These are phyloP conservation scores for Iguana delicatissima DNA, from an alignment of 2,797 vertebrate species.

Conservation along the genomic window DNA sequence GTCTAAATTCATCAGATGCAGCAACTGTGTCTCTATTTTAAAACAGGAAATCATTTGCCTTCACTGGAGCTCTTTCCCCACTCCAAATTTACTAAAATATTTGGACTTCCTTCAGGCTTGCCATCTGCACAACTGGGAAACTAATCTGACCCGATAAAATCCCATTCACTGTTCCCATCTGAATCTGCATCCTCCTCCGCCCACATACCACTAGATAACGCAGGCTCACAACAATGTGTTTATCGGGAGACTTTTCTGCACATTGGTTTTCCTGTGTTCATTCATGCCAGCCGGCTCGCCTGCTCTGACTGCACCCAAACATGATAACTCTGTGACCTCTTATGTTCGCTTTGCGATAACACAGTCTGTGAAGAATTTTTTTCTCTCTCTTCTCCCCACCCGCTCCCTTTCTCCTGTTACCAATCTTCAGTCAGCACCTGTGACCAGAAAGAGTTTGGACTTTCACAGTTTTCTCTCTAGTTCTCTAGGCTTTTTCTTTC, in stretches of 20 bases:
- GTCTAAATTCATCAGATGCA: background rate
- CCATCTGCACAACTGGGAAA: constrained; percentile 14
- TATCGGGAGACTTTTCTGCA: constrained; percentile 62
- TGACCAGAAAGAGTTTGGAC: constrained; percentile 76
- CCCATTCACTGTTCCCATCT: background rate
- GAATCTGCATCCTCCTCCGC: background rate
- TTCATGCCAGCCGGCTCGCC: constrained; percentile 59
- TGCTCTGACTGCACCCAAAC: constrained; percentile 39
- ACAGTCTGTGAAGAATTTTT: constrained; percentile 82
- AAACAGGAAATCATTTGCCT: background rate
- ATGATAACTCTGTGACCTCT: constrained; percentile 78
- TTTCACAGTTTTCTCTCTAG: constrained; percentile 75
- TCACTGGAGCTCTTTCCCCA: background rate
- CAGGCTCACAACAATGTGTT: constrained; percentile 50
- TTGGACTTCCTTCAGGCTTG: constrained; percentile 36
- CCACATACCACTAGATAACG: constrained; percentile 33
- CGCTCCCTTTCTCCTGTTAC: constrained; percentile 85
- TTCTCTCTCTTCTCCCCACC: constrained; percentile 47
- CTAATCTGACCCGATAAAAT: background rate
- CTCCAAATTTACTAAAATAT: background rate
- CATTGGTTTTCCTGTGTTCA: constrained; percentile 60
- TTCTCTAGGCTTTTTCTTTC: constrained; percentile 61
- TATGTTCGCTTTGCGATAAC: constrained; percentile 82
- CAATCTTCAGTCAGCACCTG: constrained; percentile 94
- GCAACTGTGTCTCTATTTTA: background rate